Evolutionary conservation across 1,140 invertebrate species (phyloP), one percentile per base, ranked within the genome.

Genomic region (Sminthurinus signatus): DNA sequence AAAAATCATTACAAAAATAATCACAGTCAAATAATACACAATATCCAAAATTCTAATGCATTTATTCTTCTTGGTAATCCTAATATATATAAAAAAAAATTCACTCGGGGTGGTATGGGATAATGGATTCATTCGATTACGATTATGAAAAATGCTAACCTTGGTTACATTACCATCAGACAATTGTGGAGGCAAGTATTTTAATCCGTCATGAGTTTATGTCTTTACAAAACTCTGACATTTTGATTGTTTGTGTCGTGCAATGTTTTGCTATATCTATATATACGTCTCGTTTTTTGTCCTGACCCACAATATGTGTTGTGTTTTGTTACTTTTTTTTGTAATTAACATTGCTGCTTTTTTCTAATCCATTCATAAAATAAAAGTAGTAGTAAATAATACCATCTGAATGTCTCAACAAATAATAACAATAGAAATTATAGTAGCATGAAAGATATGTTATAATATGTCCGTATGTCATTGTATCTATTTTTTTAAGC

Each of bases 111-210:
- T n/a, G n/a, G n/a, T n/a, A n/a, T n/a, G n/a, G n/a, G n/a, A n/a
- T n/a, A n/a, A n/a, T n/a, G n/a, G n/a, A n/a, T n/a, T n/a, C n/a
- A n/a, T n/a, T n/a, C n/a, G n/a, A n/a, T n/a, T n/a, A n/a, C n/a
- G n/a, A n/a, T n/a, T n/a, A n/a, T n/a, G n/a, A n/a, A n/a, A n/a
- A n/a, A n/a, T n/a, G n/a, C n/a, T n/a, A n/a, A n/a, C n/a, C n/a
- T n/a, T 36, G 29, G 50, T 31, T 60, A 29, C 14, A 25, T 52
- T n/a, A 55, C 39, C 23, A 39, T 10, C 44, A 81, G 80, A 79
- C 80, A 77, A 78, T 75, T 81, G 66, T 77, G 76, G 77, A 81
- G 80, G 80, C 80, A 81, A 81, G 80, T 81, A 67, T 72, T 54
- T 54, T 28, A 32, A 32, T 42, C 5, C 28, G 15, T 19, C 4